Conservation (phyloP, 2,797 vertebrate genomes). For the Fistularia commersonii region DNA sequence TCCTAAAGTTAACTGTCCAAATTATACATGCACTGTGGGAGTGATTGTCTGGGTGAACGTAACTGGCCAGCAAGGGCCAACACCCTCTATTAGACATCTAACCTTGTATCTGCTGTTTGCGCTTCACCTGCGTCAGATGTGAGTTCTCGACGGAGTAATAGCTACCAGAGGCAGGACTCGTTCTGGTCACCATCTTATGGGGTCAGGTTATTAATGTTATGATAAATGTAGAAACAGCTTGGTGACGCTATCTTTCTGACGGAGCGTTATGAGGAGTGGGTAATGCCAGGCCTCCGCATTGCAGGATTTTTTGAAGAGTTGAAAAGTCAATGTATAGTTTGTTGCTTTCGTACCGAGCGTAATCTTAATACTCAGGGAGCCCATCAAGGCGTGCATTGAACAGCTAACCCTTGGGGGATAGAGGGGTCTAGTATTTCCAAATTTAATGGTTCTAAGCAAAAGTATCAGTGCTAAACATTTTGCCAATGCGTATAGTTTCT, state of each 20-base stretch:
- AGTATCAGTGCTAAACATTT: constrained; percentile 40
- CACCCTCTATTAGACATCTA: constrained; percentile 29
- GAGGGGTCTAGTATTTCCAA: constrained; percentile 20
- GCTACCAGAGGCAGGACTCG: constrained; percentile 1
- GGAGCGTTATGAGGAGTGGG: constrained; percentile 33
- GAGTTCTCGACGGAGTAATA: constrained; percentile 9
- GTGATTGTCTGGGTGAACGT: constrained; percentile 48
- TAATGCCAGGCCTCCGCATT: constrained; percentile 29
- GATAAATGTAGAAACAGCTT: constrained; percentile 13
- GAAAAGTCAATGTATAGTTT: constrained; percentile 45
- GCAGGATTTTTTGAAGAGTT: constrained; percentile 54
- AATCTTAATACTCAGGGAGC: constrained; percentile 57
- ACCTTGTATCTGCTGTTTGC: constrained; percentile 32
- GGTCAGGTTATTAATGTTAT: constrained; percentile 17
- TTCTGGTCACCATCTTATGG: constrained; percentile 16
- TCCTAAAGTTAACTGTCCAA: constrained; percentile 62
- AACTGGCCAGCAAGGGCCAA: constrained; percentile 26
- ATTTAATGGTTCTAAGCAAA: constrained; percentile 29
- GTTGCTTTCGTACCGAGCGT: constrained; percentile 43
- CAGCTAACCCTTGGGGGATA: constrained; percentile 35
- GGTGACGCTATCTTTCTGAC: constrained; percentile 10
- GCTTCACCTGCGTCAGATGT: constrained; percentile 18
- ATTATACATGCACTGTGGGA: constrained; percentile 60
- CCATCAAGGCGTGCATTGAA: constrained; percentile 36
- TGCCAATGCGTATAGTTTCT: too few species aligned